Evolutionary conservation across 2,113 vertebrate genomes (phyloP).

Genomic region (Okapia johnstoni): DNA sequence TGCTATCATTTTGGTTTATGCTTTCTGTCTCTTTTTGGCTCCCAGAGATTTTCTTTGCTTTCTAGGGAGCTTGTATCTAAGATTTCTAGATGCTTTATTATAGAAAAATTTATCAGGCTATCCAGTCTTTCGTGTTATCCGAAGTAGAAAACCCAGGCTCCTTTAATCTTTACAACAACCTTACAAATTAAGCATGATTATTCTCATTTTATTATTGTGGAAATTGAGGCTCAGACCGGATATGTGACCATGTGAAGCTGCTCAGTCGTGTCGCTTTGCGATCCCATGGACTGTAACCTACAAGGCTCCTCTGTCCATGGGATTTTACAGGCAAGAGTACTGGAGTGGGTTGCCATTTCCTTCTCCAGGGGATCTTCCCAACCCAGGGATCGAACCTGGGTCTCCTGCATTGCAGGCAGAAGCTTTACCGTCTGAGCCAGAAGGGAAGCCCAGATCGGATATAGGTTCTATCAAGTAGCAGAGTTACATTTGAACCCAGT

Average conservation of each 20-base stretch:
- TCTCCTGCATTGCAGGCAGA: not conserved
- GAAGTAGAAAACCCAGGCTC: not conserved
- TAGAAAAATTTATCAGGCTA: not conserved
- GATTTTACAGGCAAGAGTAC: not conserved
- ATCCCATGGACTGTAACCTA: not conserved
- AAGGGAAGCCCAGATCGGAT: not conserved
- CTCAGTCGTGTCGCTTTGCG: not conserved
- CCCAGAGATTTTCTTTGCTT: conserved; percentile 4
- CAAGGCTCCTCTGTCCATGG: not conserved
- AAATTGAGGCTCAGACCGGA: not conserved
- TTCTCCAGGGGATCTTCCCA: not conserved
- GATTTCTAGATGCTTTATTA: conserved; percentile 21
- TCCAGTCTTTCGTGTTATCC: not conserved
- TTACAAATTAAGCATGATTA: conserved; percentile 7
- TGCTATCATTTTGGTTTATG: not conserved
- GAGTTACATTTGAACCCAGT: not conserved
- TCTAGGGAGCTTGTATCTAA: not conserved
- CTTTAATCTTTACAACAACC: conserved; percentile 24
- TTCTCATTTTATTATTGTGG: not conserved
- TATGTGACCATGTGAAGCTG: not conserved
- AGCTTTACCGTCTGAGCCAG: not conserved
- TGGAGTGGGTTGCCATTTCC: not conserved
- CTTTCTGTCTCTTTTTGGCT: not conserved
- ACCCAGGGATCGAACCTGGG: not conserved
- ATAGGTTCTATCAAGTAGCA: not conserved